These are phyloP conservation scores for Sepiola atlantica DNA, from an alignment of 2,888 invertebrate species.

Conservation along the genomic window DNA sequence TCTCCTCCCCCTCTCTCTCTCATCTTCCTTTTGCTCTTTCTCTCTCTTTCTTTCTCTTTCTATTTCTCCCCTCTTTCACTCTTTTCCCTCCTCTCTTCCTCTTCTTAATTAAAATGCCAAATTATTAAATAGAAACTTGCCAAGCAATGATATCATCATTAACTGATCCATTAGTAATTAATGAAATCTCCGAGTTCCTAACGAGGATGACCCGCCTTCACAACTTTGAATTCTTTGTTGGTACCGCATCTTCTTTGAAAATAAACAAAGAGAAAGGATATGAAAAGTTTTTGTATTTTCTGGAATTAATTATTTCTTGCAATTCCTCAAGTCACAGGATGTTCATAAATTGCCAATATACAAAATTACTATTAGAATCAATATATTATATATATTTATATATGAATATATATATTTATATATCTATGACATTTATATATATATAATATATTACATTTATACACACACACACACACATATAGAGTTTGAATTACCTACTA, in stretches of 20 bases:
- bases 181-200: slow-evolving; percentile 32
- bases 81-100: too few species aligned
- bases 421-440: neutral
- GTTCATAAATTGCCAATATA: neutral
- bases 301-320: slow-evolving; percentile 32
- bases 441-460: too few species aligned
- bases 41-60: too few species aligned
- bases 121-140: slow-evolving; percentile 15
- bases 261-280: slow-evolving; percentile 20
- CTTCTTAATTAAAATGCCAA: slow-evolving; percentile 19
- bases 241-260: neutral
- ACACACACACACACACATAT: neutral
- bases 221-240: neutral
- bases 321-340: neutral
- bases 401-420: neutral
- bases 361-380: neutral
- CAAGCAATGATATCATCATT: neutral
- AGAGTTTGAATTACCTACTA: too few species aligned
- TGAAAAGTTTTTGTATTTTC: neutral
- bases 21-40: too few species aligned
- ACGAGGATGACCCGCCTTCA: slow-evolving; percentile 21
- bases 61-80: too few species aligned
- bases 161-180: slow-evolving; percentile 32
- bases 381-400: neutral
- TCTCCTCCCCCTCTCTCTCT: too few species aligned